Percentiles rank a stretch among this genome's conserved stretches.
phyloP scores from a whole-genome alignment of 2,113 vertebrate genomes.

The Seriola rivoliana region DNA sequence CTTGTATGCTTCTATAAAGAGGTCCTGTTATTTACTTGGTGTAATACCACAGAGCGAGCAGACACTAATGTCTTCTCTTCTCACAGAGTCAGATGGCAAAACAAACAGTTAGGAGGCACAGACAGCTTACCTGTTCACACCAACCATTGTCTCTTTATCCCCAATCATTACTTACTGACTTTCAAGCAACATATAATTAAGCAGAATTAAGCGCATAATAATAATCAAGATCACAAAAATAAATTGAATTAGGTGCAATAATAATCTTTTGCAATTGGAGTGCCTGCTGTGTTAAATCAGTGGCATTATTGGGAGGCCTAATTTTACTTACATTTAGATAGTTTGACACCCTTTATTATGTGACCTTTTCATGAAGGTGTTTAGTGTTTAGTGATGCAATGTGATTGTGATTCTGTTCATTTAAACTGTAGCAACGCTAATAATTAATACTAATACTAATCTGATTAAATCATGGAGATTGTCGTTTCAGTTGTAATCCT shows the following conservation, averaged over 20 bases:
- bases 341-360: neutral
- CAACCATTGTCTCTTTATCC: neutral
- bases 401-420: neutral
- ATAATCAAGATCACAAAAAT: neutral
- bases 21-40: neutral
- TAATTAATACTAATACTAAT: neutral
- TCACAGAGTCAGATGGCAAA: neutral
- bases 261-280: neutral
- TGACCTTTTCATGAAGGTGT: neutral
- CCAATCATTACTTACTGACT: neutral
- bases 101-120: neutral
- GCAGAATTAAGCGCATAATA: neutral
- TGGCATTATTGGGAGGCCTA: neutral
- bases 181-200: neutral
- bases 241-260: neutral
- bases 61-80: neutral
- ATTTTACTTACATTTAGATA: neutral
- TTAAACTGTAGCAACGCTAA: neutral
- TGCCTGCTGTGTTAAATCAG: neutral
- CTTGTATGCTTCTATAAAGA: neutral
- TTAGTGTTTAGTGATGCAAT: no score
- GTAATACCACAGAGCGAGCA: neutral
- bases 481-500: neutral
- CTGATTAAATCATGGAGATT: slow-evolving; percentile 1
- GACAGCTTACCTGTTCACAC: neutral